Evolutionary conservation across 2,888 invertebrate species (phyloP).

Genomic region (Laspeyria flexula): DNA sequence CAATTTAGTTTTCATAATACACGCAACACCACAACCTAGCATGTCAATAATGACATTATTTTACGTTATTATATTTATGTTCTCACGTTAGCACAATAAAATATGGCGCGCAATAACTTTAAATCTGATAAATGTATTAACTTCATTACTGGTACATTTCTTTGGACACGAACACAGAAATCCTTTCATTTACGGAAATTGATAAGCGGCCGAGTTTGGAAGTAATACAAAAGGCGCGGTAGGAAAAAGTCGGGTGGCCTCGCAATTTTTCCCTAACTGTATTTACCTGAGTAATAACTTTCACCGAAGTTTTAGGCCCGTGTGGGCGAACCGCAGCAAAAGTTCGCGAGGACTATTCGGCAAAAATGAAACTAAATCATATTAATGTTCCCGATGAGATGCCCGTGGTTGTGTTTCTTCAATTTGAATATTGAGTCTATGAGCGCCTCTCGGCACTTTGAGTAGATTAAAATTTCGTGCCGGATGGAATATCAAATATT

Average conservation of each 20-base stretch:
- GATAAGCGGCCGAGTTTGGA: slow-evolving; percentile 64
- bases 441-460: slow-evolving; percentile 44
- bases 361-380: slow-evolving; percentile 67
- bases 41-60: slow-evolving; percentile 58
- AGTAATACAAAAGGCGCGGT: slow-evolving; percentile 52
- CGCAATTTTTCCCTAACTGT: slow-evolving; percentile 63
- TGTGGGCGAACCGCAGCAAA: slow-evolving; percentile 45
- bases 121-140: slow-evolving; percentile 51
- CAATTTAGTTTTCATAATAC: slow-evolving; percentile 56
- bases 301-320: slow-evolving; percentile 52
- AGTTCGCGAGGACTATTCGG: slow-evolving; percentile 59
- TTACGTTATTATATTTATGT: slow-evolving; percentile 53
- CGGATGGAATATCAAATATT: slow-evolving; percentile 52
- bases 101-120: slow-evolving; percentile 37
- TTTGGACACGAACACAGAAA: slow-evolving; percentile 55
- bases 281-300: slow-evolving; percentile 74
- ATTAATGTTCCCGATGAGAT: slow-evolving; percentile 59
- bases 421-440: slow-evolving; percentile 64
- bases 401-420: slow-evolving; percentile 52
- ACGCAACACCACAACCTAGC: slow-evolving; percentile 58
- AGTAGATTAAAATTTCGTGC: slow-evolving; percentile 54
- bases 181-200: slow-evolving; percentile 67
- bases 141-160: slow-evolving; percentile 55
- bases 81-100: slow-evolving; percentile 57
- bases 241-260: slow-evolving; percentile 46